These are phyloP conservation scores for Aspidiotus rigidus DNA, from an alignment of 2,888 invertebrate genomes.

Conservation along the genomic window DNA sequence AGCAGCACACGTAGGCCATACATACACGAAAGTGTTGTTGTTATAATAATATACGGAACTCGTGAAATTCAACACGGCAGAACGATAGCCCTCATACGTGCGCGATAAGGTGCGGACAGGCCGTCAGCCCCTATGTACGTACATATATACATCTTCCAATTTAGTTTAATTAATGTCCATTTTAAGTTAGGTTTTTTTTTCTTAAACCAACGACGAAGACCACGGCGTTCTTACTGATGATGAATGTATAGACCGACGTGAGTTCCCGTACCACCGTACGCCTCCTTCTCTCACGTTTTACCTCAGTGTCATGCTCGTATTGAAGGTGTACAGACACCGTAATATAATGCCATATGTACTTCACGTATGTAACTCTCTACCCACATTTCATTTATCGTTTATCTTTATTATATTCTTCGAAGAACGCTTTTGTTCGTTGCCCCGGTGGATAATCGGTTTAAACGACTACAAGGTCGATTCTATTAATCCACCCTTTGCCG, in stretches of 20 bases:
- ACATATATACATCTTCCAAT: slow-evolving; percentile 29
- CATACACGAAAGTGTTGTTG: slow-evolving; percentile 8
- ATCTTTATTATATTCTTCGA: slow-evolving; percentile 31
- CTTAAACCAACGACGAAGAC: not conserved
- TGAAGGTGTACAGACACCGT: slow-evolving; percentile 7
- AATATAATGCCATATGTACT: not conserved
- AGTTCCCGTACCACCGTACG: not conserved
- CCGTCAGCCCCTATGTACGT: slow-evolving; percentile 28
- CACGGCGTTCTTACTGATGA: not conserved
- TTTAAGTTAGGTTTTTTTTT: slow-evolving; percentile 14
- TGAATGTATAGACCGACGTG: not conserved
- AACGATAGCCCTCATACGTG: slow-evolving; percentile 24
- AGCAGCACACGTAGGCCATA: slow-evolving; percentile 10
- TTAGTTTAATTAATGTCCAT: slow-evolving; percentile 33
- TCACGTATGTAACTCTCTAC: slow-evolving; percentile 13
- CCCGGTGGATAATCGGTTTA: slow-evolving; percentile 31
- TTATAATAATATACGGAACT: slow-evolving; percentile 3
- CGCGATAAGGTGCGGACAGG: slow-evolving; percentile 21
- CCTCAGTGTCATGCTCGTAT: slow-evolving; percentile 17
- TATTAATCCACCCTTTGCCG: slow-evolving; percentile 27
- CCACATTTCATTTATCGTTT: slow-evolving; percentile 34
- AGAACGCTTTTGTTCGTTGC: slow-evolving; percentile 30
- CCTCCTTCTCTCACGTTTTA: slow-evolving; percentile 23
- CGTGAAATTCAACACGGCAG: slow-evolving; percentile 15
- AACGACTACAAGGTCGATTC: slow-evolving; percentile 33